These are phyloP conservation scores for Centropus unirufus DNA, from an alignment of 2,113 vertebrate species.

Conservation along the genomic window DNA sequence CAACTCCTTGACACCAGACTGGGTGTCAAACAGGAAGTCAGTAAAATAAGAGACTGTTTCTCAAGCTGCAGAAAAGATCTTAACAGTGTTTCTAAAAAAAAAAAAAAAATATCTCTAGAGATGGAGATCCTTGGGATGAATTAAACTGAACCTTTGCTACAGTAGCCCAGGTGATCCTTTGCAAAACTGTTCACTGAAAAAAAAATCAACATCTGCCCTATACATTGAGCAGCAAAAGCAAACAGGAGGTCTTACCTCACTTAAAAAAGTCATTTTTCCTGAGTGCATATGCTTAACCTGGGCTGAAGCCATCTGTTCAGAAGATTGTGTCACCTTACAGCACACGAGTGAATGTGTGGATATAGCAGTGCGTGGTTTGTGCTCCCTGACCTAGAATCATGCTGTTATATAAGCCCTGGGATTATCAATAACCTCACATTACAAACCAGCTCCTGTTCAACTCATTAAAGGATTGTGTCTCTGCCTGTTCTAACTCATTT, in stretches of 20 bases:
- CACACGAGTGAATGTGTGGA: not conserved
- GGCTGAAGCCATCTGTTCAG: not conserved
- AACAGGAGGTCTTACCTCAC: not conserved
- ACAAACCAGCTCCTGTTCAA: slow-evolving; percentile 66
- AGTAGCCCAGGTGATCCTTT: not conserved
- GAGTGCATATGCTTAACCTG: not conserved
- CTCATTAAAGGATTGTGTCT: slow-evolving; percentile 67
- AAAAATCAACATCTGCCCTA: not conserved
- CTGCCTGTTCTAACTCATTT: slow-evolving; percentile 68
- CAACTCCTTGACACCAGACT: not conserved
- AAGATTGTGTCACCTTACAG: not conserved
- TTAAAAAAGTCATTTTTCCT: not conserved
- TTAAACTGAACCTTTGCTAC: fast-evolving
- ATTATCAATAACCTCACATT: slow-evolving; percentile 71
- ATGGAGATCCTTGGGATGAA: not conserved
- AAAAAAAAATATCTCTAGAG: not conserved
- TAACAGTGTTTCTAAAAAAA: not conserved
- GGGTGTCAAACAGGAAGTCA: not conserved
- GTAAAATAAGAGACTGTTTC: not conserved
- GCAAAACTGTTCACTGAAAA: not conserved
- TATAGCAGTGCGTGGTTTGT: not conserved
- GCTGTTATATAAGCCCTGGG: slow-evolving; percentile 64
- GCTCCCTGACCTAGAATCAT: slow-evolving; percentile 71
- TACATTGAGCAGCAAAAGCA: not conserved
- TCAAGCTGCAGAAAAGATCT: not conserved